A percentile compares a stretch with the other conserved stretches of the same genome.
phyloP scores from a whole-genome alignment of 2,888 invertebrate genomes.

The Ceramica pisi region DNA sequence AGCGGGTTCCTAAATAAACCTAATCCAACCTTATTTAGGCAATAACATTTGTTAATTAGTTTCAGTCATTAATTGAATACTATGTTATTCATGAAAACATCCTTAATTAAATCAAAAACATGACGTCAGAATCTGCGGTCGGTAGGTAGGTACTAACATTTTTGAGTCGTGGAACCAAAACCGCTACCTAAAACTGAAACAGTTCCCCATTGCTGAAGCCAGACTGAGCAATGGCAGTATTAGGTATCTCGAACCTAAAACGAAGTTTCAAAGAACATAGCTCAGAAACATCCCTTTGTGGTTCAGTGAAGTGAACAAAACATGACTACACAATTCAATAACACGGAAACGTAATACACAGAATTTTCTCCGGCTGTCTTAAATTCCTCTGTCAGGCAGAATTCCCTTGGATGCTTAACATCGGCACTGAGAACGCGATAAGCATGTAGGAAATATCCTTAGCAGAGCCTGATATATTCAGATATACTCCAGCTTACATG shows the following conservation, averaged over 20 bases:
- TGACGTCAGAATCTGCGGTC: constrained; percentile 11
- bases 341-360: constrained; percentile 48
- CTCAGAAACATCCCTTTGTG: constrained; percentile 15
- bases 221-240: neutral
- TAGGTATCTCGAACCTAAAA: neutral
- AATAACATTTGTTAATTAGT: neutral
- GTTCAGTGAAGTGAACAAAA: constrained; percentile 46
- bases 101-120: constrained; percentile 6
- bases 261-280: constrained; percentile 2
- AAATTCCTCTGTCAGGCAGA: constrained; percentile 51
- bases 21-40: neutral
- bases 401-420: constrained; percentile 52
- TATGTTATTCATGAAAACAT: constrained; percentile 10
- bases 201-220: neutral
- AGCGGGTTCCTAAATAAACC: neutral
- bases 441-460: constrained; percentile 53
- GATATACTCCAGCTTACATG: constrained; percentile 61
- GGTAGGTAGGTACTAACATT: neutral
- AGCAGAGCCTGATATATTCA: constrained; percentile 44
- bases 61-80: neutral
- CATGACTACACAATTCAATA: constrained; percentile 50
- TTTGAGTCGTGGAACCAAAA: neutral
- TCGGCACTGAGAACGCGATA: constrained; percentile 54
- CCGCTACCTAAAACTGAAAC: neutral
- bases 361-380: constrained; percentile 46